These are phyloP conservation scores for Manis javanica DNA, from an alignment of 2,797 vertebrate species.

Conservation along the genomic window DNA sequence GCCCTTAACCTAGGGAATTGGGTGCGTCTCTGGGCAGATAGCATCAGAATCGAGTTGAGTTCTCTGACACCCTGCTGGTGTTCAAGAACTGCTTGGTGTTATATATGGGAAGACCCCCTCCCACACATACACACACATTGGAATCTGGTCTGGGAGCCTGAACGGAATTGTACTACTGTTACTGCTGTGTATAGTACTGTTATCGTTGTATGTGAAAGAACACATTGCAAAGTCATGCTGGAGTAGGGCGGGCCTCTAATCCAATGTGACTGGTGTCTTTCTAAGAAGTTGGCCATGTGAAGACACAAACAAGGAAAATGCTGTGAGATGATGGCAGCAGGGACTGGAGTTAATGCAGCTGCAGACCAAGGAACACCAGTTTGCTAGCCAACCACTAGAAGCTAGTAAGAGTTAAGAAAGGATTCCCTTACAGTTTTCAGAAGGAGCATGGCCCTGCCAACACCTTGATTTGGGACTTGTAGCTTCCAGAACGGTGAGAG, in stretches of 20 bases:
- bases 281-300: background rate
- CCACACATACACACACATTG: too few relatives aligned
- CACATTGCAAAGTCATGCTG: background rate
- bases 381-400: background rate
- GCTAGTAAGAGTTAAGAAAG: background rate
- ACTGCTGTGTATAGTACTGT: too few relatives aligned
- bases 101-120: too few relatives aligned
- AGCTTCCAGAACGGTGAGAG: background rate
- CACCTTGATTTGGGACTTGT: background rate
- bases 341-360: background rate
- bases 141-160: too few relatives aligned
- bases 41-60: too few relatives aligned
- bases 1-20: too few relatives aligned
- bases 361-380: background rate
- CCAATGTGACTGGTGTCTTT: background rate
- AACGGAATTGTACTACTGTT: too few relatives aligned
- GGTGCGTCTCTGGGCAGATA: too few relatives aligned
- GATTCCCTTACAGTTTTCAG: slow-evolving; percentile 1
- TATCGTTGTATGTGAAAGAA: too few relatives aligned
- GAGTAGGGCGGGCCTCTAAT: background rate
- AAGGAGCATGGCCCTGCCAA: background rate
- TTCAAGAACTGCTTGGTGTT: too few relatives aligned
- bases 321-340: background rate
- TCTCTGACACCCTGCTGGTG: too few relatives aligned
- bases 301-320: background rate